These are phyloP conservation scores for Trachelus iudaicus DNA, from an alignment of 2,888 invertebrate genomes.

Conservation along the genomic window DNA sequence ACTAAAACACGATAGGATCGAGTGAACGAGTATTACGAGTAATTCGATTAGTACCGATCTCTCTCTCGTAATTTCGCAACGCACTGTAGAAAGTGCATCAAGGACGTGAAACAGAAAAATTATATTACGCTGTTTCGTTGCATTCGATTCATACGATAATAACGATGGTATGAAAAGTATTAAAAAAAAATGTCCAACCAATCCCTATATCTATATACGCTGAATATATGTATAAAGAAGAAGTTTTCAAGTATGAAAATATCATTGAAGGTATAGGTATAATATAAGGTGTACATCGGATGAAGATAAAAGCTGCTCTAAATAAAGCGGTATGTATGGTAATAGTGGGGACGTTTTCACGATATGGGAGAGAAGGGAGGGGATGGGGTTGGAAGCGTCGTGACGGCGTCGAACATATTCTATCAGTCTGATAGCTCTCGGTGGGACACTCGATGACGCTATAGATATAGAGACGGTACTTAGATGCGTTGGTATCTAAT, in stretches of 20 bases:
- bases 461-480: slow-evolving; percentile 16
- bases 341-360: slow-evolving; percentile 35
- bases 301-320: slow-evolving; percentile 53
- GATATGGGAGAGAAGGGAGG: slow-evolving; percentile 13
- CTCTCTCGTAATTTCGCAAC: background rate
- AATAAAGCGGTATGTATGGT: slow-evolving; percentile 55
- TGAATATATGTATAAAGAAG: background rate
- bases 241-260: background rate
- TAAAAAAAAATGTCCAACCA: background rate
- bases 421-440: slow-evolving; percentile 58
- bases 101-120: background rate
- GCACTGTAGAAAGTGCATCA: background rate
- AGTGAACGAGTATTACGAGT: background rate
- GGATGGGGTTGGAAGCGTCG: slow-evolving; percentile 9
- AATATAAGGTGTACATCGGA: slow-evolving; percentile 32
- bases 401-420: slow-evolving; percentile 44
- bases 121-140: too few species aligned
- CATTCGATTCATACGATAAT: too few species aligned
- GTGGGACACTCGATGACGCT: slow-evolving; percentile 44
- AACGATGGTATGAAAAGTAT: background rate
- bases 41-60: background rate
- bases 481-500: slow-evolving; percentile 50
- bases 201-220: background rate
- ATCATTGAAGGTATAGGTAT: background rate
- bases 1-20: background rate